Evolutionary conservation across 2,113 vertebrate species (phyloP), one percentile per base, ranked within the genome.

Genomic region (Oreotrochilus melanogaster): DNA sequence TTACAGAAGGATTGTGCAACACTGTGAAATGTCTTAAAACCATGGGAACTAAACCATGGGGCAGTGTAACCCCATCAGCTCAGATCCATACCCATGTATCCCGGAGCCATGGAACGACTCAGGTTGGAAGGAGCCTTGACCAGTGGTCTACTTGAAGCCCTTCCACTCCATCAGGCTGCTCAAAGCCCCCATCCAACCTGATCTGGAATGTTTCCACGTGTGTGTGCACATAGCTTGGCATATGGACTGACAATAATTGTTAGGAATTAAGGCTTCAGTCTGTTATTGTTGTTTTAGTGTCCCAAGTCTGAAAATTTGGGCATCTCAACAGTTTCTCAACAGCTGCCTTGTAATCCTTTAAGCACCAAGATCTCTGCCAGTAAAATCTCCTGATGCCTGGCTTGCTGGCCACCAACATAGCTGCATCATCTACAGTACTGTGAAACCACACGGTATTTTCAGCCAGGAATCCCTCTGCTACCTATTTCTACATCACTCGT

Each of bases 221-320:
- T 39, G 39, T 61, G 22, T 16, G 18, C 24, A 11, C 28, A 9
- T 37, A 35, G 47, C 56, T 60, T 71, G 16, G 53, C 13, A 3
- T 8, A 1, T 23, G 28, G 60, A 81, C 51, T 48, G 78, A 72
- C 0, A 0, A 21, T 27, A 62, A 51, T 7, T 7, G 2, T 42
- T 50, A 30, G 75, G 39, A 88, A 88, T 31, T 69, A 73, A 60
- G 12, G 28, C 3, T 78, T 87, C 6, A 6, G 5, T 89, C 35
- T 78, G 9, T 57, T 71, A 47, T 22, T 42, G 35, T 73, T 47
- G 11, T 16, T 76, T 87, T 64, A 76, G 8, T 24, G 23, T 31
- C 19, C 19, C 14, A 45, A 42, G 3, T 30, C 28, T 53, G 85
- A 87, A 93, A 31, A 72, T 82, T 53, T 43, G 48, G 25, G 14